Evolutionary conservation across 2,888 invertebrate genomes (phyloP), one percentile per base, ranked within the genome.

Genomic region (Lymantria dispar): DNA sequence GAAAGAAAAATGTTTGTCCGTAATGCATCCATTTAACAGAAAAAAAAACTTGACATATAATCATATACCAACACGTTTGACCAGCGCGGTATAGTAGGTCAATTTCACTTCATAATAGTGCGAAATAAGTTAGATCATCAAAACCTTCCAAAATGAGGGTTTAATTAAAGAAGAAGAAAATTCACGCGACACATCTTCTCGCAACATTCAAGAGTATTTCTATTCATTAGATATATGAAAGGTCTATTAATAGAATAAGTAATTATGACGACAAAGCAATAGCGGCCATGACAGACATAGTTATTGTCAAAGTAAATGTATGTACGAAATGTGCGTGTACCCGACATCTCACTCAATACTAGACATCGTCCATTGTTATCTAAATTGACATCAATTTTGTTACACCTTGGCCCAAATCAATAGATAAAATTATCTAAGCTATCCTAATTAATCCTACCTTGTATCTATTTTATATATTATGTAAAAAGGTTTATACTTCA

Each of bases 361-460:
- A 49, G 45, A 58, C 48, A 40, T 48, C 45, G 50, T 59, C 68
- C 64, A 77, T 81, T 83, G 81, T 82, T 70, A 65, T 54, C 62
- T 64, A 73, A 78, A 83, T 78, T 78, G 78, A 65, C 76, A 73
- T 68, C 72, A 70, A 74, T 80, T 66, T 67, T 48, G 54, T 42
- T 30, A 33, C 47, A 64, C 86, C 86, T 85, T 85, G 85, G 72
- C 85, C 80, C 52, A 78, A 72, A 75, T 77, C 45, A 42, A 47
- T 56, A 51, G 61, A 54, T 61, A 52, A 68, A 54, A 67, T 72
- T 73, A 72, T 53, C 61, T 50, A 62, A 58, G 64, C 57, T 61
- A 74, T 80, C 75, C 76, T 85, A 81, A 85, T 80, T 79, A 2
- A 10, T 29, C 43, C 22, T 22, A 15, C n/a, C 29, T 29, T 36